These are phyloP conservation scores for Salminus brasiliensis DNA, from an alignment of 2,113 vertebrate genomes.

Conservation along the genomic window DNA sequence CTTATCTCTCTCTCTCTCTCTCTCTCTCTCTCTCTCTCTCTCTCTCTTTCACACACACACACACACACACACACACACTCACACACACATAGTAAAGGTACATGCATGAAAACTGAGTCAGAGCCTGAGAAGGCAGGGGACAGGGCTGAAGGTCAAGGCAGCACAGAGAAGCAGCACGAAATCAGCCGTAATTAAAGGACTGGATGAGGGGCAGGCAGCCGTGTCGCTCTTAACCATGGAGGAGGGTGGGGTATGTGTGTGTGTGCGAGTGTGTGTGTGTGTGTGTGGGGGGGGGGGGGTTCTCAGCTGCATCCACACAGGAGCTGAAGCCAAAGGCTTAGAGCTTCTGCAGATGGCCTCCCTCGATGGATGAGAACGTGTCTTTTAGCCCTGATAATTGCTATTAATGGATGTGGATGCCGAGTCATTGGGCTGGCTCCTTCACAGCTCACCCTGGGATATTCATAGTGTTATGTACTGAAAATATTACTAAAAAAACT, in stretches of 20 bases:
- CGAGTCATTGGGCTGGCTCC: slow-evolving; percentile 4
- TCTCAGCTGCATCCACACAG: slow-evolving; percentile 1
- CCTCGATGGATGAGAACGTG: not conserved
- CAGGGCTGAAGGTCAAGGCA: slow-evolving; percentile 39
- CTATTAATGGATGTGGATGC: slow-evolving; percentile 26
- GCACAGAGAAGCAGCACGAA: slow-evolving; percentile 16
- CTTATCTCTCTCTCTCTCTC: no score
- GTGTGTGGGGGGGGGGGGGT: not conserved
- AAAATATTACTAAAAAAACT: no score
- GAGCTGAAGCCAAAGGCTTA: slow-evolving; percentile 1
- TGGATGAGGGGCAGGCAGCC: not conserved
- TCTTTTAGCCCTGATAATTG: slow-evolving; percentile 29
- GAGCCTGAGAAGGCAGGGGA: slow-evolving; percentile 8
- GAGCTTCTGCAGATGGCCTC: slow-evolving; percentile 20
- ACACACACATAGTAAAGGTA: not conserved
- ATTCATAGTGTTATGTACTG: not conserved
- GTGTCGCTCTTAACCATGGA: not conserved
- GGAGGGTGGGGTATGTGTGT: no score
- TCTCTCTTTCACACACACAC: not conserved
- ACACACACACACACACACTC: not conserved
- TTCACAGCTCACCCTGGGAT: not conserved
- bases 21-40: not conserved
- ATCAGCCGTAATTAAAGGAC: slow-evolving; percentile 26
- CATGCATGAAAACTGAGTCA: not conserved
- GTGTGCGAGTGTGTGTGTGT: no score